A percentile compares a stretch with the other conserved stretches of the same genome.
These are phyloP conservation scores for Drosophila prolongata DNA, from an alignment of 2,888 invertebrate species.

Conservation along the genomic window DNA sequence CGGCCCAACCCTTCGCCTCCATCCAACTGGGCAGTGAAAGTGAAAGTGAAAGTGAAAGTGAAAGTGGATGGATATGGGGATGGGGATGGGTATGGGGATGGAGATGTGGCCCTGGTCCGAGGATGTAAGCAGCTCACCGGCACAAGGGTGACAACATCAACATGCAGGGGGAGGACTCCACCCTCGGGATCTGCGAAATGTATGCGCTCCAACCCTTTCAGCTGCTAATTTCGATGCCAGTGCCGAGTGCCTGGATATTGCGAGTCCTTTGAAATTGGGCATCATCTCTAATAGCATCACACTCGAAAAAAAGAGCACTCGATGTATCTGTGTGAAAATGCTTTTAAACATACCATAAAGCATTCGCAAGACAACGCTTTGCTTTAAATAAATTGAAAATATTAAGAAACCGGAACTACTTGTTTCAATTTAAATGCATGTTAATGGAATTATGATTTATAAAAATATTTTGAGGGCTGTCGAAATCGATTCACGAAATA, in stretches of 20 bases:
- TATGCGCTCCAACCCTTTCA: conserved; percentile 74
- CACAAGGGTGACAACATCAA: conserved; percentile 74
- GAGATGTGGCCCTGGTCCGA: conserved; percentile 1
- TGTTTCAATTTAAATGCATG: too few species aligned
- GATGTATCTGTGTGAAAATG: background rate
- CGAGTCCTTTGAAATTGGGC: conserved; percentile 68
- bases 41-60: conserved; percentile 9
- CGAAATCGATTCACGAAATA: too few species aligned
- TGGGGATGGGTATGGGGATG: background rate
- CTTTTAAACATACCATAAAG: background rate
- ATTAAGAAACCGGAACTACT: too few species aligned
- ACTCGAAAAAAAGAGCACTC: background rate
- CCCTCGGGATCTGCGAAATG: conserved; percentile 53
- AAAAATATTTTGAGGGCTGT: too few species aligned
- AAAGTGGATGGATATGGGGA: conserved; percentile 2
- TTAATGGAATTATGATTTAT: too few species aligned
- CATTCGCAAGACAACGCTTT: too few species aligned
- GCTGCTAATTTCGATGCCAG: conserved; percentile 56
- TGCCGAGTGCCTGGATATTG: conserved; percentile 47
- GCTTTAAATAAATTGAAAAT: too few species aligned
- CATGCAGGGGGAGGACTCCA: conserved; percentile 18
- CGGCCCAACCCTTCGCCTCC: conserved; percentile 41
- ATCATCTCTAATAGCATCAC: conserved; percentile 55
- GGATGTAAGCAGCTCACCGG: conserved; percentile 5
- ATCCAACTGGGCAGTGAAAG: conserved; percentile 14